Percentiles rank a stretch among this genome's conserved stretches.
phyloP scores from a whole-genome alignment of 2,113 vertebrate genomes.

The Sigmodon hispidus region DNA sequence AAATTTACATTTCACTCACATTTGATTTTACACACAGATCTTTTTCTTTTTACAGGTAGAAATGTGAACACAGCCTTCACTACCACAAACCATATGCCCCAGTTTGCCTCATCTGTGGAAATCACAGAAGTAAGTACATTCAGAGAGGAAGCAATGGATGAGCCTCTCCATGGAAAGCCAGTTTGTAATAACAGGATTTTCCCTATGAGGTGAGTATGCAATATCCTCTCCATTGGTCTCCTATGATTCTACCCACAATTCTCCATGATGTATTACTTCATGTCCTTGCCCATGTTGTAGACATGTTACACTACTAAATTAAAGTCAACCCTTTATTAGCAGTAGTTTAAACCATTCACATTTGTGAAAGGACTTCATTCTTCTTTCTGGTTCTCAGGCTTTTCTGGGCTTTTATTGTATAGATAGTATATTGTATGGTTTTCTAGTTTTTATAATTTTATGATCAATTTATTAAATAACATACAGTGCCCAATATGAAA shows the following conservation, averaged over 20 bases:
- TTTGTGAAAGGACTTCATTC: neutral
- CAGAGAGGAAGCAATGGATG: neutral
- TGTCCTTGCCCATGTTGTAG: neutral
- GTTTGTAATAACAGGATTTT: neutral
- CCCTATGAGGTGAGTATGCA: neutral
- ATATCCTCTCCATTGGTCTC: neutral
- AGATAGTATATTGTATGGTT: neutral
- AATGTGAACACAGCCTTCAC: neutral
- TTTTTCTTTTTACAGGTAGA: neutral
- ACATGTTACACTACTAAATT: neutral
- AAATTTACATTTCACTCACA: neutral
- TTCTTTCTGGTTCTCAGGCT: neutral
- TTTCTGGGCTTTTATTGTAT: neutral
- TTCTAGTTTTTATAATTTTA: neutral
- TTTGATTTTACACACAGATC: neutral
- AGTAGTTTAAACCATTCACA: neutral
- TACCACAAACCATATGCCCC: neutral
- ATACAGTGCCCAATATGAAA: neutral
- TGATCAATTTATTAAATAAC: neutral
- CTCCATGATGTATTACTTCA: neutral
- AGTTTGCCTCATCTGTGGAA: neutral
- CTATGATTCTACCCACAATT: neutral
- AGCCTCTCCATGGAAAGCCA: neutral
- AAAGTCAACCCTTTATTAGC: accelerated
- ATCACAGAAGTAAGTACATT: neutral